Evolutionary conservation across 1,140 invertebrate genomes (phyloP).

Genomic region (Pseudobourletiella spinata): DNA sequence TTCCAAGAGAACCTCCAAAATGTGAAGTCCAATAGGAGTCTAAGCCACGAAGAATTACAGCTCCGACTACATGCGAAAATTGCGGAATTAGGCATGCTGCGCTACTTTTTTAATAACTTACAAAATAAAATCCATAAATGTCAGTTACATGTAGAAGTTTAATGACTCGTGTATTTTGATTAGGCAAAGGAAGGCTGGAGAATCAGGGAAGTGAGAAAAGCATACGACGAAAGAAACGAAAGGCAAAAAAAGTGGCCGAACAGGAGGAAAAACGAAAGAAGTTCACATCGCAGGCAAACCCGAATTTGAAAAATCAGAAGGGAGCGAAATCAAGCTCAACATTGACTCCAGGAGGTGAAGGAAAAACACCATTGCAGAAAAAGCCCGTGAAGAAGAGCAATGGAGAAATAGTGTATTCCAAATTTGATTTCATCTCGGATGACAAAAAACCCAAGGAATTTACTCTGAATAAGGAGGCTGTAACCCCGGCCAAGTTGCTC

Average conservation of each 20-base stretch:
- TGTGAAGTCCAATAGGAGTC: background rate
- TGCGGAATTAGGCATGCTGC: background rate
- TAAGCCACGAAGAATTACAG: slow-evolving; percentile 9
- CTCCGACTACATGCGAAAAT: slow-evolving; percentile 8
- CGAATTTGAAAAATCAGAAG: background rate
- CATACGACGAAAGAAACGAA: slow-evolving; percentile 17
- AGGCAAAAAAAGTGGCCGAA: slow-evolving; percentile 10
- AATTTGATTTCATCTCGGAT: slow-evolving; percentile 37
- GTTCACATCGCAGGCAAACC: slow-evolving; percentile 28
- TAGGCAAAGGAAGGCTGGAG: background rate
- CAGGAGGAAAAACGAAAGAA: slow-evolving; percentile 16
- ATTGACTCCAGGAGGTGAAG: background rate
- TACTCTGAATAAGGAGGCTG: slow-evolving; percentile 32
- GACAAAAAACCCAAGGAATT: slow-evolving; percentile 43
- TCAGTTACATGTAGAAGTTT: background rate
- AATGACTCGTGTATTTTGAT: background rate
- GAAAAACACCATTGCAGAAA: slow-evolving; percentile 28
- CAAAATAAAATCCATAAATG: background rate
- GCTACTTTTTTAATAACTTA: background rate
- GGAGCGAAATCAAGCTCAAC: background rate
- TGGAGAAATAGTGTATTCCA: slow-evolving; percentile 33
- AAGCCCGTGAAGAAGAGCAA: slow-evolving; percentile 28
- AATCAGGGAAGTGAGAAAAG: background rate
- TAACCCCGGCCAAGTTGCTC: slow-evolving; percentile 52
- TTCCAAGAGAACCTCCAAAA: background rate